Evolutionary conservation across 2,797 vertebrate species (phyloP), one percentile per base, ranked within the genome.

Genomic region (Discoglossus pictus): DNA sequence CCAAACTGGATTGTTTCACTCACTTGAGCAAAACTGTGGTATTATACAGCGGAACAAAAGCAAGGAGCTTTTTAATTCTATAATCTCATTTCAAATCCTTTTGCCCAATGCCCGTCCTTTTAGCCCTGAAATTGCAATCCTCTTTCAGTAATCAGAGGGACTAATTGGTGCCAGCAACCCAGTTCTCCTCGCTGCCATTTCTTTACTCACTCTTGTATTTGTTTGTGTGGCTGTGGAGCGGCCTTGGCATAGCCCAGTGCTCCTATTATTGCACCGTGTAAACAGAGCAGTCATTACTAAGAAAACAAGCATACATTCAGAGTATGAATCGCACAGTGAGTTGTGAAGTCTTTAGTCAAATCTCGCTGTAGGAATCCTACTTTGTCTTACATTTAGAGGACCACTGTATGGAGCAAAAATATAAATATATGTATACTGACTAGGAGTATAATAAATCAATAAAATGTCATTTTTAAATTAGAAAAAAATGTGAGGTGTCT

Each of bases 51-150:
- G 75, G 77, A 85, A 91, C 83, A 89, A 90, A 87, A 82, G 85
- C 84, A 82, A 84, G 78, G 79, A 74, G 73, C 83, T 81, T 84
- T 85, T 78, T 87, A 83, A 83, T 85, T 76, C 78, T 61, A 80
- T 91, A 87, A 91, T 91, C 90, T 89, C 80, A 86, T 87, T 89
- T 86, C 80, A 88, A 91, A 90, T 88, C 88, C 90, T 84, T 89
- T 87, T 84, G 85, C 82, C 76, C 79, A 81, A 76, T 86, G 84
- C 81, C 78, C 80, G 80, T 84, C 81, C 76, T 79, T 83, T 70
- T 82, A 88, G 87, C 84, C 83, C 85, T 79, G 75, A 84, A 84
- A 87, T 76, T 55, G 46, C 86, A 92, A 92, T 90, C 89, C 88
- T 85, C 89, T 88, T 88, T 83, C 79, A 84, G 79, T 90, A 89